A percentile compares a stretch with the other conserved stretches of the same genome.
phyloP scores from a whole-genome alignment of 2,113 vertebrate species.

The Thalassoma bifasciatum region DNA sequence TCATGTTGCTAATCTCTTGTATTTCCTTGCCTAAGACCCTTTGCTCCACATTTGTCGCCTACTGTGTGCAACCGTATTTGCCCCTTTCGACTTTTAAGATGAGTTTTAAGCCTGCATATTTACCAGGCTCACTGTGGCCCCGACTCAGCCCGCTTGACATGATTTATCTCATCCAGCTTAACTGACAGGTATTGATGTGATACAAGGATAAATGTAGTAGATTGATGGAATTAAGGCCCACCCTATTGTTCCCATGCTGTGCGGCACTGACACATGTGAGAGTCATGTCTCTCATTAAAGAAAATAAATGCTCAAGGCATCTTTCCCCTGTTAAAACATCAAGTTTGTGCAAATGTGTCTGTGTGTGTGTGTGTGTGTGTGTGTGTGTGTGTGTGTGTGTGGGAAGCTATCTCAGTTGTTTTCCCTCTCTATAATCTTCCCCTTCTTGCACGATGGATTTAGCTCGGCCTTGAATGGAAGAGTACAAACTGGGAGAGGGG shows the following conservation, averaged over 20 bases:
- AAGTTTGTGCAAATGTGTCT: slow-evolving; percentile 33
- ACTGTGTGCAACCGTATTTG: slow-evolving; percentile 34
- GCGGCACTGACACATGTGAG: slow-evolving; percentile 78
- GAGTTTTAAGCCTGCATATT: slow-evolving; percentile 54
- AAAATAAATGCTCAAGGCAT: slow-evolving; percentile 78
- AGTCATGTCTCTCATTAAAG: slow-evolving; percentile 83
- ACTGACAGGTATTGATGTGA: slow-evolving; percentile 79
- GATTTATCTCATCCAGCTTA: slow-evolving; percentile 73
- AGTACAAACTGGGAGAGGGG: slow-evolving; percentile 46
- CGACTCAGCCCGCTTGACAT: slow-evolving; percentile 53
- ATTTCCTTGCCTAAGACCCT: slow-evolving; percentile 44
- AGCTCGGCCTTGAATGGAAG: slow-evolving; percentile 64
- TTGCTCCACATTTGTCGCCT: slow-evolving; percentile 41
- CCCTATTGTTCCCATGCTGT: slow-evolving; percentile 76
- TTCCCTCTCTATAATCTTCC: slow-evolving; percentile 72
- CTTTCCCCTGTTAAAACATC: slow-evolving; percentile 57
- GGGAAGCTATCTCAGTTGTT: slow-evolving; percentile 67
- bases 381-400: slow-evolving; percentile 28
- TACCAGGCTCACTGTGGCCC: slow-evolving; percentile 43
- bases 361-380: background rate
- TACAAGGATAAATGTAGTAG: slow-evolving; percentile 75
- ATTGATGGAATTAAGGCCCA: slow-evolving; percentile 77
- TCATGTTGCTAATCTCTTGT: slow-evolving; percentile 63
- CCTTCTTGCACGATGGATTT: slow-evolving; percentile 72
- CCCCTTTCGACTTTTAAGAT: slow-evolving; percentile 45